Base-by-base conservation (phyloP, 2,888 invertebrate genomes). In the Alloplasta piceator region DNA sequence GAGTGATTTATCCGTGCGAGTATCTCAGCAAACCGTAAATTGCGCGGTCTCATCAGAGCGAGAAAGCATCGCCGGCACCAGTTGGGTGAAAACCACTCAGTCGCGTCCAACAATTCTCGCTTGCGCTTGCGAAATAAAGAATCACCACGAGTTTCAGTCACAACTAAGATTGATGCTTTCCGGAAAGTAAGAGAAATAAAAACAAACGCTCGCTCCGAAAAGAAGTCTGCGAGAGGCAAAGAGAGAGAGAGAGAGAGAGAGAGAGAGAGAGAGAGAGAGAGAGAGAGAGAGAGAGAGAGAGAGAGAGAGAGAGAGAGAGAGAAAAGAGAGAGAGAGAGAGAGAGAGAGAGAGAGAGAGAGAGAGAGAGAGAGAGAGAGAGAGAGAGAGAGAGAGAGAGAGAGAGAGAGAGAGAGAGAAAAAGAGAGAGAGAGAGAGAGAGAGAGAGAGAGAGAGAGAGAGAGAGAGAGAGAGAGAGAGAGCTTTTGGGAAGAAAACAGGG, bases 1-100 rank as follows among this genome's bases (percentile, higher is more conserved):
- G 87, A 84, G 86, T 89, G 87, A 89, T 89, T 90, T 88, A 86
- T 87, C 85, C 84, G 82, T 68, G 82, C 66, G 61, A 56, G 50
- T 60, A 61, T 73, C 61, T 75, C 68, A 26, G 50, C 52, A 67
- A 14, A 61, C 68, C 75, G 75, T 71, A 76, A 66, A 76, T 76
- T 76, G 63, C 75, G 16, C 58, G 41, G 26, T 61, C 70, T 56
- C 60, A 70, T 76, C 50, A 43, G 74, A 48, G 63, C 26, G 41
- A 71, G 73, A 72, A 74, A 61, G 46, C 56, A 41, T 64, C 67
- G 70, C 56, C 43, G 43, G 38, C 70, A 56, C 26, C 9, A 64
- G 46, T 41, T 43, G 52, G 43, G 50, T 55, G 36, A 12, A 60
- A 50, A 7, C 58, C 50, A 36, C 61, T 68, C 75, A 61, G 52